Percentiles rank a stretch among this genome's conserved stretches.
These are phyloP conservation scores for Caenorhabditis virilis DNA, from an alignment of 2,888 invertebrate species.

Conservation along the genomic window DNA sequence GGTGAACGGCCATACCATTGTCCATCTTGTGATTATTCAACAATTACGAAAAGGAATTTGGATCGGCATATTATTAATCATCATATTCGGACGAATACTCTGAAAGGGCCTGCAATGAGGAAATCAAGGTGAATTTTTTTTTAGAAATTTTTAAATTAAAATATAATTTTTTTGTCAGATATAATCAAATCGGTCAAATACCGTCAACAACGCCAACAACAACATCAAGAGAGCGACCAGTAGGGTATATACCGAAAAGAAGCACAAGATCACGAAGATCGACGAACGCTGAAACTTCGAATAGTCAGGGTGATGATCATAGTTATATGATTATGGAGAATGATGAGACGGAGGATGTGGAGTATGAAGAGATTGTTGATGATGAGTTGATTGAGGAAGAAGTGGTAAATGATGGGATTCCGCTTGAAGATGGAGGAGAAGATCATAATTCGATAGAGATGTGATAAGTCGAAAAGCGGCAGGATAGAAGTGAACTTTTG, in stretches of 20 bases:
- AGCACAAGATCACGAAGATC: slow-evolving; percentile 5
- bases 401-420: no score
- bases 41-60: slow-evolving; percentile 64
- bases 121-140: slow-evolving; percentile 38
- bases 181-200: no score
- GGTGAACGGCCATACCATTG: slow-evolving; percentile 66
- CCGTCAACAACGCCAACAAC: no score
- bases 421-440: no score
- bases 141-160: not conserved
- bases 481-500: no score
- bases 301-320: slow-evolving; percentile 6
- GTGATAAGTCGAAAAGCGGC: no score
- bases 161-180: not conserved
- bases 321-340: slow-evolving; percentile 6
- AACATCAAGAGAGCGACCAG: not conserved
- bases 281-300: not conserved
- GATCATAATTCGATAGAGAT: no score
- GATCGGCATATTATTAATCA: slow-evolving; percentile 65
- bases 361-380: slow-evolving; percentile 6
- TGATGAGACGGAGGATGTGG: not conserved
- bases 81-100: slow-evolving; percentile 47
- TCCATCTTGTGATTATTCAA: slow-evolving; percentile 58
- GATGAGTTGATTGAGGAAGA: slow-evolving; percentile 7
- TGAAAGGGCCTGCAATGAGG: slow-evolving; percentile 44
- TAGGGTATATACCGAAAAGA: not conserved